phyloP scores from a whole-genome alignment of 2,797 vertebrate species.

The Sarcoramphus papa region DNA sequence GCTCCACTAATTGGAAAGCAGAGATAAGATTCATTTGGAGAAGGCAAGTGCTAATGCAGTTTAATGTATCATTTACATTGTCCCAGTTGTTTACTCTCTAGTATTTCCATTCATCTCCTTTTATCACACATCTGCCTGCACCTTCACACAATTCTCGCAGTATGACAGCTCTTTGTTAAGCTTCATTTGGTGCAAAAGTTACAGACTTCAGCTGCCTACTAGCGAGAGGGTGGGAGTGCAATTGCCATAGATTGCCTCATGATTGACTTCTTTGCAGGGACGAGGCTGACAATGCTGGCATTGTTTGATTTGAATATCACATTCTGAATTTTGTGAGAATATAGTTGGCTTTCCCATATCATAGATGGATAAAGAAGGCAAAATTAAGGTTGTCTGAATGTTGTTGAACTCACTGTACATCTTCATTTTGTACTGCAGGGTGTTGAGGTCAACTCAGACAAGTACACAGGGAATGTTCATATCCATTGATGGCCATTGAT shows the following conservation, averaged over 20 bases:
- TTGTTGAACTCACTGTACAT: too few relatives aligned
- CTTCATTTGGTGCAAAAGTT: not conserved
- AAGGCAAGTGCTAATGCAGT: not conserved
- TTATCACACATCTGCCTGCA: not conserved
- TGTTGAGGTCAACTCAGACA: not conserved
- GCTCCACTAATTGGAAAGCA: not conserved
- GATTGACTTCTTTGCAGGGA: not conserved
- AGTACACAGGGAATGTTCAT: not conserved
- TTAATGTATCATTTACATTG: not conserved
- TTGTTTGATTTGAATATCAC: not conserved
- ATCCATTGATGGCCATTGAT: not conserved
- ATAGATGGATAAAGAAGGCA: not conserved
- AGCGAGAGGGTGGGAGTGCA: not conserved
- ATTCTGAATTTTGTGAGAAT: not conserved
- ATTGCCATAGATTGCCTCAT: not conserved
- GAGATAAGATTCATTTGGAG: not conserved
- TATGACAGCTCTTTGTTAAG: not conserved
- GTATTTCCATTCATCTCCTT: not conserved
- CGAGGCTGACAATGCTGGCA: accelerated
- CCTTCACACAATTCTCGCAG: not conserved
- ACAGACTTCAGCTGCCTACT: not conserved
- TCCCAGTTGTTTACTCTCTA: not conserved
- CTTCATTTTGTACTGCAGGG: not conserved
- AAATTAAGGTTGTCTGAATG: not conserved
- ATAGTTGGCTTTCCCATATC: not conserved